Evolutionary conservation across 2,888 invertebrate species (phyloP), one percentile per base, ranked within the genome.

Genomic region (Pemphredon lugubris): DNA sequence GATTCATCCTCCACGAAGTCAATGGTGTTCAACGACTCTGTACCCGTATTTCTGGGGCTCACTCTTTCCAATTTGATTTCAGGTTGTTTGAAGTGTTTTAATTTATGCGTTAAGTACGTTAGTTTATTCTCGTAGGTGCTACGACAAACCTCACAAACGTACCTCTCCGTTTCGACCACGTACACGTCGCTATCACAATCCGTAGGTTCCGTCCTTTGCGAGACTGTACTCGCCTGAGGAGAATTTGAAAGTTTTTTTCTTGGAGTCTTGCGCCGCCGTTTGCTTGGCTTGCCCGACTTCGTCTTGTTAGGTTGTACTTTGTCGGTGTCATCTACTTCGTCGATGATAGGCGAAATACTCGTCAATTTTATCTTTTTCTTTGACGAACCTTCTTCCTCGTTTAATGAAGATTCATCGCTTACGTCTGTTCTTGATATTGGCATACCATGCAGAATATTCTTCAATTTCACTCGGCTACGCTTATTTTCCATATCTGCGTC

Each of bases 51-150:
- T n/a, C n/a, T n/a, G n/a, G n/a, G n/a, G n/a, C n/a, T n/a, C n/a
- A 86, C 45, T 54, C 82, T 85, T 9, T 82, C 23, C 11, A 89
- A 66, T 47, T 84, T 81, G 3, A 89, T 63, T 54, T 79, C 67
- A 3, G 82, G 79, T 20, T 82, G 84, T 40, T 87, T 88, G 26
- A 78, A 82, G 48, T 89, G 89, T 0, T 82, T 79, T 11, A 89
- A 48, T 55, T 84, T 82, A 39, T 89, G 89, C 7, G 80, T 71
- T 34, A 82, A 70, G 13, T 83, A 81, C 9, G 75, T 53, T 0
- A 86, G 64, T 63, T 81, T 87, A 26, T 69, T 87, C 20, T 83
- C 80, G 42, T 75, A 87, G 34, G 66, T 71, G 13, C 74, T 69
- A 9, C 60, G 72, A 32, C 89, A 89, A 7, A 83, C 70, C 4